Evolutionary conservation across 2,888 invertebrate genomes (phyloP).

Genomic region (Polyploca ridens): DNA sequence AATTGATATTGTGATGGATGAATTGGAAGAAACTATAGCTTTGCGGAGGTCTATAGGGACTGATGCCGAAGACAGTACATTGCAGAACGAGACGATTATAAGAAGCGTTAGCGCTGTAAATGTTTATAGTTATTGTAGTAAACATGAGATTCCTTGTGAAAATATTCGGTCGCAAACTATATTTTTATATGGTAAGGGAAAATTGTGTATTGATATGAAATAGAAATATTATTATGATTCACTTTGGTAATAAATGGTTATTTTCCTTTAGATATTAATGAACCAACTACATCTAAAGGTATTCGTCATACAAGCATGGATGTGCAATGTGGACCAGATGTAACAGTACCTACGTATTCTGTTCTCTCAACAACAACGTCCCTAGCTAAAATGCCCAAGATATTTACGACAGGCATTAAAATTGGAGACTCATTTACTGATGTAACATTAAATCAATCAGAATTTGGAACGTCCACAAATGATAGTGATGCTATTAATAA

Average conservation of each 20-base stretch:
- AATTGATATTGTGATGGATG: slow-evolving; percentile 62
- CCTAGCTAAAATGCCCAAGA: slow-evolving; percentile 46
- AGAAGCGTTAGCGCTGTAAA: slow-evolving; percentile 48
- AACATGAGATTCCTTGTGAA: slow-evolving; percentile 43
- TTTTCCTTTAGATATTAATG: slow-evolving; percentile 67
- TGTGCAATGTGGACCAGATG: slow-evolving; percentile 73
- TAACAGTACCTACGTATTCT: slow-evolving; percentile 36
- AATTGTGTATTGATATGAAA: slow-evolving; percentile 13
- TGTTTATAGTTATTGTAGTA: slow-evolving; percentile 44
- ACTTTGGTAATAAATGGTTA: neutral
- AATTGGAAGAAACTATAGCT: slow-evolving; percentile 58
- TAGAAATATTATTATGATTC: neutral
- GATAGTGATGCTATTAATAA: slow-evolving; percentile 29
- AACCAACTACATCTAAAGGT: slow-evolving; percentile 80
- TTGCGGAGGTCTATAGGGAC: slow-evolving; percentile 61
- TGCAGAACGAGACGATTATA: slow-evolving; percentile 45
- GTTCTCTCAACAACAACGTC: slow-evolving; percentile 57
- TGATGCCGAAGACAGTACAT: slow-evolving; percentile 42
- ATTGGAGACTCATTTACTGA: slow-evolving; percentile 49
- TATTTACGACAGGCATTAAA: slow-evolving; percentile 52
- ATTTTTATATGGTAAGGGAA: slow-evolving; percentile 65
- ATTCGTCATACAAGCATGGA: slow-evolving; percentile 68
- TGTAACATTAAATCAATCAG: slow-evolving; percentile 32
- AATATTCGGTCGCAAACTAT: slow-evolving; percentile 59
- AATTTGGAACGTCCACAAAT: slow-evolving; percentile 50